Evolutionary conservation across 2,797 vertebrate species (phyloP).

Genomic region (Mus minutoides): DNA sequence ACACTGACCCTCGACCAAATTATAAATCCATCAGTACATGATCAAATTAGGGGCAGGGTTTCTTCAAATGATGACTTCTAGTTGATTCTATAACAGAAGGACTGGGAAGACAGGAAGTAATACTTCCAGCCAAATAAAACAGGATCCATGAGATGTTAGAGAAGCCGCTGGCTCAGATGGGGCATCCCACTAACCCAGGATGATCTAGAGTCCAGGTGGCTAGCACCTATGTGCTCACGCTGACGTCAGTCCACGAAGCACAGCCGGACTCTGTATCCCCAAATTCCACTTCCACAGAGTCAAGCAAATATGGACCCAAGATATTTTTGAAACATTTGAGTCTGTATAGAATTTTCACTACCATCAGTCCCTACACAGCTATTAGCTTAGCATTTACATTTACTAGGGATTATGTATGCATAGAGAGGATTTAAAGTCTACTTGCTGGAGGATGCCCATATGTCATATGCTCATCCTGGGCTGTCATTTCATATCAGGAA

Average conservation of each 20-base stretch:
- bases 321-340: neutral
- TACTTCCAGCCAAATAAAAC: conserved; percentile 2
- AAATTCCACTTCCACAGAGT: neutral
- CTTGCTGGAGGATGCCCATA: neutral
- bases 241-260: neutral
- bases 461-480: neutral
- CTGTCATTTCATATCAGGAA: neutral
- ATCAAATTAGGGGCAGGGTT: neutral
- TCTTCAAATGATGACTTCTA: neutral
- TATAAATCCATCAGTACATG: neutral
- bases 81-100: neutral
- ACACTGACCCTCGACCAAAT: neutral
- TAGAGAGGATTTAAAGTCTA: neutral
- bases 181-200: neutral
- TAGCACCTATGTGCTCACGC: neutral
- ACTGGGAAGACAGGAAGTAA: neutral
- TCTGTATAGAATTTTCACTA: neutral
- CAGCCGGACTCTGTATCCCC: neutral
- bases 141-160: neutral
- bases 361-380: neutral
- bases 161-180: neutral
- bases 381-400: neutral
- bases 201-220: neutral
- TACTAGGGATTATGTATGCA: no score
- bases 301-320: neutral